These are phyloP conservation scores for Archips crataeganus DNA, from an alignment of 2,888 invertebrate species.

Conservation along the genomic window DNA sequence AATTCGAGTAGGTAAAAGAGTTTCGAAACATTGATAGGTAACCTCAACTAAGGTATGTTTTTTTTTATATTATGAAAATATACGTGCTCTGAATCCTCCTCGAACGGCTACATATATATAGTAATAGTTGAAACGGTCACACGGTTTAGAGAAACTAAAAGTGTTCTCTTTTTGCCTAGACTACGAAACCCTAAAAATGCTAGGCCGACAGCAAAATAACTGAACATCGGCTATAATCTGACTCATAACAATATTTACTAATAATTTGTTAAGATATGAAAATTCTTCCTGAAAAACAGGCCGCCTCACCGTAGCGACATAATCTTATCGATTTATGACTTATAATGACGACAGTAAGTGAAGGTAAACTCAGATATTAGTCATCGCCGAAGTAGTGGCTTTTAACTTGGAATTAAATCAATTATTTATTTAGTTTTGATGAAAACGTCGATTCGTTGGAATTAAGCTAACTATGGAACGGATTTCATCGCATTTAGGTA, in stretches of 20 bases:
- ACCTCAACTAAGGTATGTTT: no score
- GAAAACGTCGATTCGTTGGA: neutral
- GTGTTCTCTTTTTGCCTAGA: no score
- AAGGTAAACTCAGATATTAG: slow-evolving; percentile 1
- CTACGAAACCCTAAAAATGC: no score
- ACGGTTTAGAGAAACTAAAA: no score
- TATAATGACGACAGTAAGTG: neutral
- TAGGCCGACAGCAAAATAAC: no score
- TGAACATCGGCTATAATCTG: neutral
- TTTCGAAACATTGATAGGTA: no score
- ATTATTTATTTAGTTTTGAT: neutral
- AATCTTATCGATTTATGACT: slow-evolving; percentile 6
- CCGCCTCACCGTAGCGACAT: neutral
- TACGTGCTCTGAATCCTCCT: no score
- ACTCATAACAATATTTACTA: neutral
- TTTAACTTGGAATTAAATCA: slow-evolving; percentile 3
- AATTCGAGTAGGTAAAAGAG: no score
- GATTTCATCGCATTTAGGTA: neutral
- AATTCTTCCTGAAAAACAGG: neutral
- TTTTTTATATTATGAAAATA: no score
- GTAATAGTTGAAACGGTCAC: no score
- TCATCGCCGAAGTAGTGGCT: neutral
- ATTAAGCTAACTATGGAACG: neutral
- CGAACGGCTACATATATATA: no score
- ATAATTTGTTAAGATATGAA: neutral